Evolutionary conservation across 1,140 invertebrate genomes (phyloP), one percentile per base, ranked within the genome.

Genomic region (Dreissena polymorpha): DNA sequence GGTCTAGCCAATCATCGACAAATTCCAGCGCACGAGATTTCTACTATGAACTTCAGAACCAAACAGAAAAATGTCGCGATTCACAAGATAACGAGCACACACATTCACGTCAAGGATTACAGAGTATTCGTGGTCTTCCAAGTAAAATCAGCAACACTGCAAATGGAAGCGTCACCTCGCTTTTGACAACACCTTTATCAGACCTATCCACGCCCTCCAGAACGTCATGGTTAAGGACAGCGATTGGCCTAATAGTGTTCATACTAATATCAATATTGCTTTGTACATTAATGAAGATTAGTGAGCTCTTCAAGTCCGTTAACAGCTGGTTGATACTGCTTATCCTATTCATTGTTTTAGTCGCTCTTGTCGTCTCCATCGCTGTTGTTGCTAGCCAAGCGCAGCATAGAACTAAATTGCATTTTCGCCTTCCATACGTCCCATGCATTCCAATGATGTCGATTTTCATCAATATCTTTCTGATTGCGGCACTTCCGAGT

Each of bases 281-380:
- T 10, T 82, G 86, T 21, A 68, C 85, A 8, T 51, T 85, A 18
- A 77, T 76, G 2, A 29, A 77, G 51, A 86, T 77, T 92, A 92
- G 27, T 85, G 97, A 96, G 86, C 94, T 94, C 87, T 92, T 97
- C 71, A 94, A 96, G 10, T 94, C 95, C 90, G 94, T 97, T 8
- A 96, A 96, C 93, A 95, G 96, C 25, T 91, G 90, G 90, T 90
- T 88, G 88, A 87, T 89, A 12, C 70, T 90, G 6, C 69, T 88
- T 3, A 82, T 88, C 60, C 29, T 90, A 0, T 84, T 89, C 69
- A 63, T 88, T 10, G 86, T 88, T 65, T 23, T 88, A 0, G 78
- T 90, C 10, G 69, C 88, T n/a, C 84, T 91, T 60, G 53, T 89
- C 16, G 79, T 82, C 49, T 73, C 87, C 0, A 84, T 79, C 0